These are phyloP conservation scores for Cerastoderma edule DNA, from an alignment of 2,888 invertebrate genomes.

Conservation along the genomic window DNA sequence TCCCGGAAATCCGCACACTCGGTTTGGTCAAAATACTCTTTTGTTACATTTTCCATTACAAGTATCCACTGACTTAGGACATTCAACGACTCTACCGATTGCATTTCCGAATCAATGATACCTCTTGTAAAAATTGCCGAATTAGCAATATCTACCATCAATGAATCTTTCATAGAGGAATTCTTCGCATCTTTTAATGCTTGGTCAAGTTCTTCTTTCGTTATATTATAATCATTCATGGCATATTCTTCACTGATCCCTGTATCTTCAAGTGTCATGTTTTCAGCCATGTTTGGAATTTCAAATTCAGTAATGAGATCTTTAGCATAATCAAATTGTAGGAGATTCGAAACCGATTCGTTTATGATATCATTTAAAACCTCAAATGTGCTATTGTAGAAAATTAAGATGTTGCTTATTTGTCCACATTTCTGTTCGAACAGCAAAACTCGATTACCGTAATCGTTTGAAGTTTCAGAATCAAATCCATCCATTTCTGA, in stretches of 20 bases:
- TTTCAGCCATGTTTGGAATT: not conserved
- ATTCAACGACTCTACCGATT: constrained; percentile 6
- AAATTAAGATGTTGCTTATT: constrained; percentile 10
- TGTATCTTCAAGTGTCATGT: constrained; percentile 36
- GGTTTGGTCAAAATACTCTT: constrained; percentile 29
- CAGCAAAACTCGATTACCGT: constrained; percentile 28
- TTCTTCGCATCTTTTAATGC: constrained; percentile 24
- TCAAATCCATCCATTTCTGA: constrained; percentile 22
- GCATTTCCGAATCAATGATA: constrained; percentile 8
- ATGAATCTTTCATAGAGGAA: not conserved
- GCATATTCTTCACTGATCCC: constrained; percentile 34
- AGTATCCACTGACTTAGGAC: constrained; percentile 43
- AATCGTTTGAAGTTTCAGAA: not conserved
- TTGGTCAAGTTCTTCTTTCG: constrained; percentile 28
- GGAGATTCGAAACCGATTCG: constrained; percentile 19
- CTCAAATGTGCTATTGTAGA: constrained; percentile 30
- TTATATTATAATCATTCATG: constrained; percentile 37
- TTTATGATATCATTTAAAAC: constrained; percentile 25
- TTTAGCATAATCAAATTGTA: constrained; percentile 7
- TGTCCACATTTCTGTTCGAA: constrained; percentile 27
- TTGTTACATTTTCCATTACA: constrained; percentile 39
- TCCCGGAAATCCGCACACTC: constrained; percentile 43
- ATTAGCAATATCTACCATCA: not conserved
- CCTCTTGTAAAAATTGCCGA: constrained; percentile 11
- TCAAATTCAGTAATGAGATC: not conserved